These are phyloP conservation scores for Mamestra configurata DNA, from an alignment of 1,140 invertebrate species.

Conservation along the genomic window DNA sequence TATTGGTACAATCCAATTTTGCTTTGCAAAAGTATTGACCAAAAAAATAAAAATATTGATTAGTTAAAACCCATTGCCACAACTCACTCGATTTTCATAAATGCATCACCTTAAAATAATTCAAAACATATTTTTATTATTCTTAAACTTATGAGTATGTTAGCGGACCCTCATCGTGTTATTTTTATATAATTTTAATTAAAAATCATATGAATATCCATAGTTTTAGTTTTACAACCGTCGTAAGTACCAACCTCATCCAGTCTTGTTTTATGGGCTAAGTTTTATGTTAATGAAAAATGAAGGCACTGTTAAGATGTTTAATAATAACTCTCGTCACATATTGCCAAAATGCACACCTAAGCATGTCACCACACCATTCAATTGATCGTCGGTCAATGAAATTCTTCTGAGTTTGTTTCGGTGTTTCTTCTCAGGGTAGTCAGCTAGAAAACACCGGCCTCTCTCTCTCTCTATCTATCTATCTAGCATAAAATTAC, in stretches of 20 bases:
- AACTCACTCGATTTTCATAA: conserved; percentile 39
- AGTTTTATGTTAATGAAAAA: conserved; percentile 23
- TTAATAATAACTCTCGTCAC: too few relatives aligned
- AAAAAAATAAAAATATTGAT: neutral
- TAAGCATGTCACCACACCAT: too few relatives aligned
- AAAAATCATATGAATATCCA: conserved; percentile 29
- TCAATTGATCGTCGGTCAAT: too few relatives aligned
- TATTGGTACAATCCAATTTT: neutral
- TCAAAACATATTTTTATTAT: conserved; percentile 50
- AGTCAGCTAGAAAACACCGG: too few relatives aligned
- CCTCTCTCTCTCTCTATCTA: too few relatives aligned
- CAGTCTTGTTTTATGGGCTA: conserved; percentile 57
- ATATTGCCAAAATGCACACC: too few relatives aligned
- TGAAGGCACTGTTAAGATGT: conserved; percentile 44
- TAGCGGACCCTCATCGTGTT: conserved; percentile 45
- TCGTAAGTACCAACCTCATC: conserved; percentile 61
- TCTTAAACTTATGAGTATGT: conserved; percentile 57
- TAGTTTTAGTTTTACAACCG: conserved; percentile 52
- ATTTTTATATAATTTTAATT: conserved; percentile 38
- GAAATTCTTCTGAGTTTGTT: too few relatives aligned
- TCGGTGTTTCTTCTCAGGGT: too few relatives aligned
- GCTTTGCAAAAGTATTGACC: conserved; percentile 2
- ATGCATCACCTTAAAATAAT: conserved; percentile 53
- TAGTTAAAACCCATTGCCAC: neutral
- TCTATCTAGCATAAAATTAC: too few relatives aligned